Evolutionary conservation across 2,797 vertebrate species (phyloP).

Genomic region (Peromyscus nudipes): DNA sequence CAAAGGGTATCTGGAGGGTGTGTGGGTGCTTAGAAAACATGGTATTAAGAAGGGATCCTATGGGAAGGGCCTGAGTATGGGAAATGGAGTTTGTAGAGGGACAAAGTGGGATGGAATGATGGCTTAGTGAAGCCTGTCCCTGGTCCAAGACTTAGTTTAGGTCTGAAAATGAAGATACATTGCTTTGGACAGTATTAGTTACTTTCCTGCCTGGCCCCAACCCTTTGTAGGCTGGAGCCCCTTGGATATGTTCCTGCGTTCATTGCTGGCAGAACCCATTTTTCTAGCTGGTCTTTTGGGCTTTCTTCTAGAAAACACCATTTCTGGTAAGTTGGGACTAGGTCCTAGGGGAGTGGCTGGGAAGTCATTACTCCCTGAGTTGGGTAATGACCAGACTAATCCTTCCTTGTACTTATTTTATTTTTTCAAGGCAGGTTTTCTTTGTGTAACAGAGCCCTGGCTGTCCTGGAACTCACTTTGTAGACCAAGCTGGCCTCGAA

Average conservation of each 20-base stretch:
- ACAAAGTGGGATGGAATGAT: not conserved
- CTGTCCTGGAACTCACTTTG: not conserved
- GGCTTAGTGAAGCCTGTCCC: conserved; percentile 33
- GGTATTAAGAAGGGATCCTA: not conserved
- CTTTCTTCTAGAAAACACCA: conserved; percentile 92
- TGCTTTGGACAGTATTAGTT: conserved; percentile 12
- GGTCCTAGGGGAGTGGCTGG: not conserved
- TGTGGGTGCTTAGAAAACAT: conserved; percentile 16
- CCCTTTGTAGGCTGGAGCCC: conserved; percentile 86
- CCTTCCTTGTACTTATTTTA: conserved; percentile 21
- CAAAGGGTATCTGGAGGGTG: conserved; percentile 11
- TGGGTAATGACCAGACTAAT: not conserved
- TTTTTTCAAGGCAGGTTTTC: not conserved
- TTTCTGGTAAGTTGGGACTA: conserved; percentile 89
- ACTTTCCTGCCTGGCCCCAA: conserved; percentile 35
- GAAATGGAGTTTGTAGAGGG: not conserved
- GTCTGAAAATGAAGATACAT: conserved; percentile 8
- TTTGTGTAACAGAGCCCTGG: not conserved
- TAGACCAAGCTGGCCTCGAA: not conserved
- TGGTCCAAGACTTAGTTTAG: conserved; percentile 41
- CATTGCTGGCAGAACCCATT: conserved; percentile 90
- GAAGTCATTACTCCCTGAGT: not conserved
- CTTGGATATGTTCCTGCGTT: conserved; percentile 89
- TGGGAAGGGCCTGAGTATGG: not conserved
- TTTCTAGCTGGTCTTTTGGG: conserved; percentile 91